Base-by-base conservation (phyloP, 2,113 vertebrate genomes). In the Heterotis niloticus region DNA sequence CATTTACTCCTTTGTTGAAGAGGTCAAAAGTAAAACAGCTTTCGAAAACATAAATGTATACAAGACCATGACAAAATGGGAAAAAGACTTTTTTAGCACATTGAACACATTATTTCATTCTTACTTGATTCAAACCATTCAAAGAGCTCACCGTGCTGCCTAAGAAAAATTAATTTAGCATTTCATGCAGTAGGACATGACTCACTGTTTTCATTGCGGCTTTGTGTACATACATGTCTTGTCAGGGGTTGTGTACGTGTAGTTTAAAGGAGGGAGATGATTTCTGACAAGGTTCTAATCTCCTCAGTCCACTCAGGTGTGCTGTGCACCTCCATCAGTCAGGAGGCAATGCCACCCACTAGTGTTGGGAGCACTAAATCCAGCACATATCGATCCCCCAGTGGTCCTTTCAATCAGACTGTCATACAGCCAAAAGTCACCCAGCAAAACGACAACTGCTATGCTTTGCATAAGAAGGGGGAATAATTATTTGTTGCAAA, bases 381-480 rank as follows among this genome's bases (percentile, higher is more conserved):
- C 54, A 52, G 16, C 16, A 23, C 44, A 24, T 60, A 78, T 78
- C 11, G 77, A 78, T 70, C 67, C 56, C 13, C 14, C 18, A 14
- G 13, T 16, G 10, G 65, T 54, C 34, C 75, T 77, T 29, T 81
- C 79, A 77, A 71, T 64, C 59, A 72, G n/a, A 17, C 62, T 44
- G n/a, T 24, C 2, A 16, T 26, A 18, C 20, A 13, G 57, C 57
- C 34, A 67, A 18, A 13, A 5, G 18, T 57, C 59, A 64, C 4
- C 18, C 52, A 54, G 23, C 28, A 64, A 24, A 80, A 75, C n/a
- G 44, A 64, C 44, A 16, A 16, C 68, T 72, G 59, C 5, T 13
- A 9, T 17, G n/a, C 67, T 62, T 66, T 76, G 51, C 59, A 64
- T 77, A 81, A 77, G 44, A 60, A 69, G 7, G 64, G 20, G 28